A percentile compares a stretch with the other conserved stretches of the same genome.
Conservation (phyloP, 2,797 vertebrate species). For the Onychomys arenicola region DNA sequence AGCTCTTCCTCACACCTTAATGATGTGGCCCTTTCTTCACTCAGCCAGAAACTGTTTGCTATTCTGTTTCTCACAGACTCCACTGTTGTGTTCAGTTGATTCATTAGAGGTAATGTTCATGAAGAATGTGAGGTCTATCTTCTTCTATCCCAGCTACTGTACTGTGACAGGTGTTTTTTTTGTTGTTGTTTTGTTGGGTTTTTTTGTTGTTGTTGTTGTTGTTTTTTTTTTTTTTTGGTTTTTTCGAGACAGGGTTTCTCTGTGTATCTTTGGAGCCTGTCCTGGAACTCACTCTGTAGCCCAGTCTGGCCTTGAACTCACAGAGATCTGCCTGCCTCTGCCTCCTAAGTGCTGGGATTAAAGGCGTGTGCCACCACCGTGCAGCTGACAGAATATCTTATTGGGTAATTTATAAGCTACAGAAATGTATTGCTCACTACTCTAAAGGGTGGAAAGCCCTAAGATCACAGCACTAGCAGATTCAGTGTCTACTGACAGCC, state of each 20-base stretch:
- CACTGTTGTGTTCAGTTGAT: background rate
- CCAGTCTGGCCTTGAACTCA: too few species aligned
- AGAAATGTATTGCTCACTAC: background rate
- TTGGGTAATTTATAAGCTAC: background rate
- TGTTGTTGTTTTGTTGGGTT: too few species aligned
- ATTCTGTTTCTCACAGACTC: background rate
- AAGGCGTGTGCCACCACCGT: too few species aligned
- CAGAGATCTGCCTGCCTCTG: too few species aligned
- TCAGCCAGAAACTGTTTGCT: background rate
- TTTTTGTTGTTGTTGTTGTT: too few species aligned
- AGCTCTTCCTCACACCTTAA: background rate
- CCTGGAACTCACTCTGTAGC: too few species aligned
- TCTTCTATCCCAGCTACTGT: background rate
- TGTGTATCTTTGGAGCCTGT: too few species aligned
- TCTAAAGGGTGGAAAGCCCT: background rate
- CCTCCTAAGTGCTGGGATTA: too few species aligned
- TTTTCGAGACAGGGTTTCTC: too few species aligned
- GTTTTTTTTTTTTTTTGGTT: too few species aligned
- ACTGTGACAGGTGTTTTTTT: too few species aligned
- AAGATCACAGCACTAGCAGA: background rate
- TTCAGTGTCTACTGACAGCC: background rate
- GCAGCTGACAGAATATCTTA: background rate
- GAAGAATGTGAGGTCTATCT: background rate
- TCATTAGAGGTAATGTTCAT: conserved; percentile 8
- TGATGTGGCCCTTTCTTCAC: background rate